Evolutionary conservation across 2,888 invertebrate species (phyloP), one percentile per base, ranked within the genome.

Genomic region (Epinotia demarniana): DNA sequence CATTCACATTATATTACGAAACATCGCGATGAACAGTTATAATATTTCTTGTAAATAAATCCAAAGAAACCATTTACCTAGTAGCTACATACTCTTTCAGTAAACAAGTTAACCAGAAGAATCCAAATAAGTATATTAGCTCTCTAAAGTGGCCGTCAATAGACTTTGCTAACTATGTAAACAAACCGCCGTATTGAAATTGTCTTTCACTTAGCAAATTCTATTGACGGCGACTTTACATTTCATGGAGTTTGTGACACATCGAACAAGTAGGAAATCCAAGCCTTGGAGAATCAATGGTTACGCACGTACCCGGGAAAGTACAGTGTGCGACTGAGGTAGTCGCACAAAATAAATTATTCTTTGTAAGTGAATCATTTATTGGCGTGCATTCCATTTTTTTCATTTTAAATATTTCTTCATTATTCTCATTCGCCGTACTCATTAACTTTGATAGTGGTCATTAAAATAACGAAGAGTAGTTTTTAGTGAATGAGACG

Each of bases 371-470:
- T 82, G 81, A 84, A 75, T 85, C 82, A 85, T 66, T 73, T 74
- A 71, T 81, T 85, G 83, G 83, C 83, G 66, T 61, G 43, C 63
- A 55, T 76, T 81, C 84, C 84, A 83, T 81, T 62, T 79, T 78
- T 72, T 66, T 74, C 60, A 78, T 63, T 58, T 58, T 53, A 63
- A 71, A 72, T 77, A 75, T 68, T 60, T 70, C 60, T 72, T 57
- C 61, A 73, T 73, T 77, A 74, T 77, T 78, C 77, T 57, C 55
- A 64, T 43, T 53, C 18, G 71, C 57, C 70, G 79, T 60, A 75
- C 63, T 64, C 62, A 69, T 73, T 64, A 73, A 19, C 49, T 67
- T 61, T 76, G 60, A 64, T 72, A 63, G 64, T 64, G 16, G 57
- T 18, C 70, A 70, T 75, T 70, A 53, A 75, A 70, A 62, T n/a